These are phyloP conservation scores for Trididemnum clinides DNA, from an alignment of 23 tunicate genomes.

Conservation along the genomic window DNA sequence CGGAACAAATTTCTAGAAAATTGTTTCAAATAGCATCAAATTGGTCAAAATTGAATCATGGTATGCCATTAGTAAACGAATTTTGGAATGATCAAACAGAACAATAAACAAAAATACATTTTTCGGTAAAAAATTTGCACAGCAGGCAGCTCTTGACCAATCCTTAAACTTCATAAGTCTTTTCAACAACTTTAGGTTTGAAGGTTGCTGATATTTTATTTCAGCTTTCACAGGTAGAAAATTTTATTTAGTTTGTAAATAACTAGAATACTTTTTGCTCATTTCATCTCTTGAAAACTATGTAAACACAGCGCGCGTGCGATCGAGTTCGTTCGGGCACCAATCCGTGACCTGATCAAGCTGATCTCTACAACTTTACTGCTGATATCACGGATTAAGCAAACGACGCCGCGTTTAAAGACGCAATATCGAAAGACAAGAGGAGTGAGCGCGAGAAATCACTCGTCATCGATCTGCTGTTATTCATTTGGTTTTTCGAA, in stretches of 20 bases:
- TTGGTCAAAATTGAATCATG: too few relatives aligned
- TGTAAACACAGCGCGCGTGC: conserved; percentile 9
- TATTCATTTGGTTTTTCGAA: not conserved
- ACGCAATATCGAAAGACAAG: not conserved
- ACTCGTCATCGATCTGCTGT: not conserved
- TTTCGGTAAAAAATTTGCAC: too few relatives aligned
- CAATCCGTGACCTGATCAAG: not conserved
- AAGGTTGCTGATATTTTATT: not conserved
- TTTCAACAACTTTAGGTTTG: not conserved
- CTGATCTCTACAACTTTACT: not conserved
- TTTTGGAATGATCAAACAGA: too few relatives aligned
- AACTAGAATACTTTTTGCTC: not conserved
- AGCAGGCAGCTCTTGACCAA: too few relatives aligned
- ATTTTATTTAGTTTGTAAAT: not conserved
- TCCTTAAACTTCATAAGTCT: too few relatives aligned
- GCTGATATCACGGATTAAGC: not conserved
- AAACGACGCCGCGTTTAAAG: not conserved
- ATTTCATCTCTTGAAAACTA: not conserved
- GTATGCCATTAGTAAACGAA: too few relatives aligned
- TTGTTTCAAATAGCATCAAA: too few relatives aligned
- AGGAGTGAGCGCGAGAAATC: not conserved
- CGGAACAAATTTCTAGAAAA: too few relatives aligned
- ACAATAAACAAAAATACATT: too few relatives aligned
- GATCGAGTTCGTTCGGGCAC: not conserved
- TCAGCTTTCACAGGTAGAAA: not conserved